Base-by-base conservation (phyloP, 2,888 invertebrate species). In the Steromphala cineraria region DNA sequence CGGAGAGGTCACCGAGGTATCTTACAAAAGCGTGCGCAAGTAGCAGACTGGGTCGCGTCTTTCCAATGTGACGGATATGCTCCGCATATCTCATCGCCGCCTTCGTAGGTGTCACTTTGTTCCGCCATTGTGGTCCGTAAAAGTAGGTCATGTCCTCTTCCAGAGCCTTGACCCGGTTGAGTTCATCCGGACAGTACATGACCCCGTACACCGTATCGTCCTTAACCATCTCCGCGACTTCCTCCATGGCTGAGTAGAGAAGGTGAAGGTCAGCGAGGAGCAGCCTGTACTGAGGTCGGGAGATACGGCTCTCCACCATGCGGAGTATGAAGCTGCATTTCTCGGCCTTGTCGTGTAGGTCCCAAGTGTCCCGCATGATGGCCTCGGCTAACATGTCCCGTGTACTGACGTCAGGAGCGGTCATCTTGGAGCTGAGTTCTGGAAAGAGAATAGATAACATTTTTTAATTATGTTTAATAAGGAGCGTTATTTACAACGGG, bases 1-100 rank as follows among this genome's bases (percentile, higher is more conserved):
- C 89, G 28, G 88, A 87, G 71, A 88, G 78, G 28, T 88, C 80
- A 5, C 87, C 89, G n/a, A 89, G 67, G 67, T 88, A 89, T 82
- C 88, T 87, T 8, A 80, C 83, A 80, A 88, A 89, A n/a, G 78
- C 62, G 53, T 85, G 85, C 46, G 87, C 82, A 46, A 87, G 75
- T 15, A 87, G 80, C n/a, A 86, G 19, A 28, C 80, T 31, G 2
- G 87, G 87, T 40, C 83, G 56, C 10, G 75, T 78, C 56, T 78
- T 56, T 0, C 80, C 81, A 4, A 84, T 21, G 2, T 81, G 15
- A 10, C 67, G 53, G 40, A 88, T 81, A 17, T 85, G 67, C 7
- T 84, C 85, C 24, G 85, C 85, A 53, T 88, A 88, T 7, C 62
- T 71, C 19, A 55, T 31, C 10, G 87, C 82, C 10, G 81, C 75